Evolutionary conservation across 1,140 invertebrate genomes (phyloP).

Genomic region (Heliothis virescens): DNA sequence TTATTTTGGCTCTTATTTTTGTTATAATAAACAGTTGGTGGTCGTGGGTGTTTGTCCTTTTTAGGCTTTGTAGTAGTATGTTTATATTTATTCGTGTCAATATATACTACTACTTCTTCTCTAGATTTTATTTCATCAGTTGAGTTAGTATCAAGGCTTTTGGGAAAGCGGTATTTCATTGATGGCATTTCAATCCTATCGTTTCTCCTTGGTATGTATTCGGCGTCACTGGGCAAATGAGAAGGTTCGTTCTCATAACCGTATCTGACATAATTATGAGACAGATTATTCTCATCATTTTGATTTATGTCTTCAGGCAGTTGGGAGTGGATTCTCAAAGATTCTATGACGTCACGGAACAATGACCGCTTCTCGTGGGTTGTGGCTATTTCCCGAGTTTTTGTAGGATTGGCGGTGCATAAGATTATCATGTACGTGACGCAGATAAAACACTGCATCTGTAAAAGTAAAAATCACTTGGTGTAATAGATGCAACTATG

Average conservation of each 20-base stretch:
- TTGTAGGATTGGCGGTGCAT: conserved; percentile 66
- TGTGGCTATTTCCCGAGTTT: conserved; percentile 55
- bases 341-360: conserved; percentile 79
- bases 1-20: conserved; percentile 59
- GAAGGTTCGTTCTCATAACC: conserved; percentile 68
- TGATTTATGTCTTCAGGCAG: conserved; percentile 70
- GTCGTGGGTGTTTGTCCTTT: conserved; percentile 63
- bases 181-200: conserved; percentile 80
- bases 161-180: conserved; percentile 77
- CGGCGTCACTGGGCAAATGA: conserved; percentile 70
- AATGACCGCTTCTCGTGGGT: conserved; percentile 68
- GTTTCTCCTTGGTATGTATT: conserved; percentile 76
- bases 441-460: conserved; percentile 83
- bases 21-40: conserved; percentile 35
- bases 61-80: conserved; percentile 66
- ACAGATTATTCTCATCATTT: conserved; percentile 74
- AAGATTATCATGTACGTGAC: conserved; percentile 77
- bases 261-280: conserved; percentile 67
- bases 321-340: conserved; percentile 70
- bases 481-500: background rate
- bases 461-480: conserved; percentile 51
- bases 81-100: conserved; percentile 61
- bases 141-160: conserved; percentile 63
- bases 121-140: conserved; percentile 57
- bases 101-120: conserved; percentile 73